Conservation (phyloP, 2,797 vertebrate genomes). For the Acanthopagrus latus region DNA sequence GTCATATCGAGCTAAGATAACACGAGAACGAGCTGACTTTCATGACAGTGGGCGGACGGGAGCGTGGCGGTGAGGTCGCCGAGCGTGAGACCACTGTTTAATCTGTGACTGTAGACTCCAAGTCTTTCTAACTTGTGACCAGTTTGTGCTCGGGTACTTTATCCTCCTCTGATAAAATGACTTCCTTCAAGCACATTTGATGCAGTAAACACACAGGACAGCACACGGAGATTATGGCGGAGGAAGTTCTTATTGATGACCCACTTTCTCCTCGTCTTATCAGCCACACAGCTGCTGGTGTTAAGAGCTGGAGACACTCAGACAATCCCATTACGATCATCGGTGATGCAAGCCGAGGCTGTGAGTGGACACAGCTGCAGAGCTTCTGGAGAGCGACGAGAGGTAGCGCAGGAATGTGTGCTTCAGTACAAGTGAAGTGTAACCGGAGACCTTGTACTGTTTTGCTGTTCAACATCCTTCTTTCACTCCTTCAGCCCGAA, state of each 20-base stretch:
- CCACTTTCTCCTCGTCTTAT: not conserved
- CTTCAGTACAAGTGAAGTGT: constrained; percentile 16
- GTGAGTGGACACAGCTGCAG: constrained; percentile 4
- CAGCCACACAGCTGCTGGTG: constrained; percentile 6
- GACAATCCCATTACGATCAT: not conserved
- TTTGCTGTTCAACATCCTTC: constrained; percentile 5
- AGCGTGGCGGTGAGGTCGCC: too few species aligned
- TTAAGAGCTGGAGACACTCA: not conserved
- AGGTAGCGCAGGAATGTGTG: not conserved
- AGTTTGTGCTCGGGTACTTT: too few species aligned
- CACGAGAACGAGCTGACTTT: too few species aligned
- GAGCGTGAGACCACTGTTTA: too few species aligned
- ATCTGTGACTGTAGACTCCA: too few species aligned
- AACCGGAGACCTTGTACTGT: not conserved
- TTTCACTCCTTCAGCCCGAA: not conserved
- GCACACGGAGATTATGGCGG: not conserved
- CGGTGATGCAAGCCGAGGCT: not conserved
- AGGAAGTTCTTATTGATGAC: not conserved
- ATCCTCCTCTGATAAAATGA: not conserved
- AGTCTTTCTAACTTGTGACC: too few species aligned
- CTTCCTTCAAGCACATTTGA: not conserved
- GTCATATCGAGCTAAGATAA: too few species aligned
- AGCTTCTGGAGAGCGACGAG: not conserved
- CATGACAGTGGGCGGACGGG: too few species aligned
- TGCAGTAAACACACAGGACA: not conserved